Percentiles rank a stretch among this genome's conserved stretches.
Conservation (phyloP, 2,113 vertebrate genomes). For the Centrocercus urophasianus region DNA sequence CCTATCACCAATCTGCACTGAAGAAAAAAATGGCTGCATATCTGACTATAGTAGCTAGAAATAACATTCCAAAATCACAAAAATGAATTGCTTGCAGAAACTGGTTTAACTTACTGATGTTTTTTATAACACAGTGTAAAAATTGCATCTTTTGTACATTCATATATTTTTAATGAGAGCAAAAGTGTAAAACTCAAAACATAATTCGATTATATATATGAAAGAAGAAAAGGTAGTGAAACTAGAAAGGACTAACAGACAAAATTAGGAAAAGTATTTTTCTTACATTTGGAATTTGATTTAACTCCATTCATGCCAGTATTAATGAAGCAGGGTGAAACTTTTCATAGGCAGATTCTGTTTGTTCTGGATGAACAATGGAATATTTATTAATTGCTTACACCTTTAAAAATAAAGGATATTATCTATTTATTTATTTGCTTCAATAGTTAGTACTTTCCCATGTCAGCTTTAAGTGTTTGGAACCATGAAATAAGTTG, state of each 20-base stretch:
- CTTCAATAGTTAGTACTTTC: background rate
- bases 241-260: background rate
- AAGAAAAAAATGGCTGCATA: background rate
- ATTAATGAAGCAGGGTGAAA: background rate
- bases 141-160: background rate
- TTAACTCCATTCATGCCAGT: background rate
- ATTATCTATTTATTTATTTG: background rate
- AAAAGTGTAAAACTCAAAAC: accelerated
- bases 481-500: background rate
- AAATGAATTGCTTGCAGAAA: background rate
- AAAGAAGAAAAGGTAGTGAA: background rate
- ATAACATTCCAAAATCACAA: background rate
- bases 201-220: background rate
- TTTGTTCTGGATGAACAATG: background rate
- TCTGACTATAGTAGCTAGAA: background rate
- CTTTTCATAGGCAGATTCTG: background rate
- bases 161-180: background rate
- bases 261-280: background rate
- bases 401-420: background rate
- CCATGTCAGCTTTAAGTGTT: background rate
- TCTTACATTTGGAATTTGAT: background rate
- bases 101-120: background rate
- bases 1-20: background rate
- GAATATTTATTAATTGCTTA: background rate
- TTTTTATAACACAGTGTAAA: background rate